phyloP scores from a whole-genome alignment of 2,888 invertebrate genomes.

The Lottia gigantea region DNA sequence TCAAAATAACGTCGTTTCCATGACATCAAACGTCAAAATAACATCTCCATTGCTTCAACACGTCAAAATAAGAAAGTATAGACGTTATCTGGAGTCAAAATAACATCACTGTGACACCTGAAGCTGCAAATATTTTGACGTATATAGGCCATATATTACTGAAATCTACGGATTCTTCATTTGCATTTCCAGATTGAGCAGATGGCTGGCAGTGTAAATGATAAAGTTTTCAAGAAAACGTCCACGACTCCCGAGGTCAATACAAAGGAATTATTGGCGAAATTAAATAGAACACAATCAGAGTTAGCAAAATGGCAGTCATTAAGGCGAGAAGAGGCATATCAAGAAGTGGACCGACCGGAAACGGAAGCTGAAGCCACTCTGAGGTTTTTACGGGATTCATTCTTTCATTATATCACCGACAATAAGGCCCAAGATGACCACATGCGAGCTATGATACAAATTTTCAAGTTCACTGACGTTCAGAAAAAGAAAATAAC shows the following conservation, averaged over 20 bases:
- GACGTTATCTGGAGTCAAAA: no score
- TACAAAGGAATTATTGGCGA: constrained; percentile 54
- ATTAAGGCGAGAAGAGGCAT: constrained; percentile 51
- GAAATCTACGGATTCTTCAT: no score
- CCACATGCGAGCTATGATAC: constrained; percentile 60
- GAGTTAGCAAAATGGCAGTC: constrained; percentile 64
- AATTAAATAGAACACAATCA: constrained; percentile 54
- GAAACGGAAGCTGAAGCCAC: constrained; percentile 59
- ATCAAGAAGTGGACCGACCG: constrained; percentile 51
- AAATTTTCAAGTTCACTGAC: constrained; percentile 57
- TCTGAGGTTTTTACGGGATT: constrained; percentile 58
- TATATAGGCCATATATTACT: no score
- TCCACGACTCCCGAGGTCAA: constrained; percentile 34
- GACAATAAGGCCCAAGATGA: constrained; percentile 47
- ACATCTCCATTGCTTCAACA: no score
- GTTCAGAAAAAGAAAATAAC: constrained; percentile 53
- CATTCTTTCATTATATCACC: constrained; percentile 62
- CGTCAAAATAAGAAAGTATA: no score
- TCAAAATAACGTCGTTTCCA: no score
- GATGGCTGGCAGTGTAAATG: constrained; percentile 38
- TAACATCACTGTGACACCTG: no score
- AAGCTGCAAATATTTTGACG: no score
- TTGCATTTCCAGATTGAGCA: constrained; percentile 52
- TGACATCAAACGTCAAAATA: no score
- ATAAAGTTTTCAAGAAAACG: constrained; percentile 20